Evolutionary conservation across 2,888 invertebrate species (phyloP), one percentile per base, ranked within the genome.

Genomic region (Psylliodes chrysocephalus): DNA sequence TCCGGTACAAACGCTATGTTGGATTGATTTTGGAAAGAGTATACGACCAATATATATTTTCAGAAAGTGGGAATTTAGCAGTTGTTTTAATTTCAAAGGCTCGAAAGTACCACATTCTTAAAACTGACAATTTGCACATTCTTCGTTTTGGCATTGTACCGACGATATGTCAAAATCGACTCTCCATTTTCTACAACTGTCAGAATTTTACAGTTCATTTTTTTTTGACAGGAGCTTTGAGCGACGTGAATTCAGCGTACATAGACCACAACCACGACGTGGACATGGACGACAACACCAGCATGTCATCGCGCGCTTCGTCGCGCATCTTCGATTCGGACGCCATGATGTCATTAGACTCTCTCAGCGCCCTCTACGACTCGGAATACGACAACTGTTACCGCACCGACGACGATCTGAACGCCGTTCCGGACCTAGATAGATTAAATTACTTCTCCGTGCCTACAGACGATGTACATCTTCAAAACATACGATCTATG

Each of bases 161-260:
- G n/a, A n/a, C n/a, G n/a, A n/a, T n/a, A n/a, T n/a, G n/a, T n/a
- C n/a, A n/a, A n/a, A n/a, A n/a, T n/a, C n/a, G n/a, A n/a, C n/a
- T n/a, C n/a, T n/a, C n/a, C n/a, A n/a, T n/a, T n/a, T n/a, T n/a
- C n/a, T n/a, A n/a, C n/a, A n/a, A n/a, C n/a, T n/a, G n/a, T n/a
- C n/a, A n/a, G n/a, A n/a, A n/a, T n/a, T n/a, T n/a, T n/a, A n/a
- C n/a, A n/a, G n/a, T n/a, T n/a, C n/a, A n/a, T n/a, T n/a, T n/a
- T n/a, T n/a, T n/a, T n/a, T n/a, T n/a, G n/a, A n/a, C 71, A 86
- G 87, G 92, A 63, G 94, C 93, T 19, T 85, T 94, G 64, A 93
- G 93, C 75, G 94, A 94, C 82, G 92, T 94, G 52, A 94, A 94
- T 83, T 93, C 92, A 6, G 89, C 92, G 73, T 92, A 91, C 82